Percentiles rank a stretch among this genome's conserved stretches.
phyloP scores from a whole-genome alignment of 2,888 invertebrate species.

The Acanthosepion lycidas region DNA sequence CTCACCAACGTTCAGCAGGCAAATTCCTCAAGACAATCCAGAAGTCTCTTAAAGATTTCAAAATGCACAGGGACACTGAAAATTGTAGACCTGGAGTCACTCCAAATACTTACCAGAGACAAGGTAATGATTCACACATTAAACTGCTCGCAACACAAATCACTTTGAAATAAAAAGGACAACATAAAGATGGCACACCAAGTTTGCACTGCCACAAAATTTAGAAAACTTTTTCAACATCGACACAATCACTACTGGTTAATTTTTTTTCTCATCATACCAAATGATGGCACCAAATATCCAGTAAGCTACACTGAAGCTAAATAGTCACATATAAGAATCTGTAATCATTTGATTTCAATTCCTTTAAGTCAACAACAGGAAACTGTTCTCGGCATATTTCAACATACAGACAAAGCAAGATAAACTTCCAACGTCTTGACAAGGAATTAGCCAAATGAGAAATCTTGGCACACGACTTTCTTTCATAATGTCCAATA shows the following conservation, averaged over 20 bases:
- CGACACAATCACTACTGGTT: neutral
- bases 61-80: neutral
- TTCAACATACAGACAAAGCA: neutral
- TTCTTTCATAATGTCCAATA: neutral
- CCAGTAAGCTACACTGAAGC: neutral
- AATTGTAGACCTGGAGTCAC: neutral
- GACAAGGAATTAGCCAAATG: neutral
- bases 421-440: neutral
- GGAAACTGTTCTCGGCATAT: neutral
- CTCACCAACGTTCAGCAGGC: neutral
- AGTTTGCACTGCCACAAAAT: slow-evolving; percentile 5
- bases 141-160: neutral
- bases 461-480: neutral
- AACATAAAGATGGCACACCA: neutral
- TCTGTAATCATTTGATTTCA: neutral
- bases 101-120: neutral
- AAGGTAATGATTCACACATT: neutral
- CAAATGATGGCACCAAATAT: neutral
- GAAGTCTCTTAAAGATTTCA: neutral
- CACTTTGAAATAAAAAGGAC: neutral
- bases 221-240: neutral
- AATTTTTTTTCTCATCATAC: neutral
- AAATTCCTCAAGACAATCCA: neutral
- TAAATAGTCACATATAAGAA: neutral
- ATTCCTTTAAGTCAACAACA: neutral